These are phyloP conservation scores for Seriola dumerili DNA, from an alignment of 2,113 vertebrate genomes.

Conservation along the genomic window DNA sequence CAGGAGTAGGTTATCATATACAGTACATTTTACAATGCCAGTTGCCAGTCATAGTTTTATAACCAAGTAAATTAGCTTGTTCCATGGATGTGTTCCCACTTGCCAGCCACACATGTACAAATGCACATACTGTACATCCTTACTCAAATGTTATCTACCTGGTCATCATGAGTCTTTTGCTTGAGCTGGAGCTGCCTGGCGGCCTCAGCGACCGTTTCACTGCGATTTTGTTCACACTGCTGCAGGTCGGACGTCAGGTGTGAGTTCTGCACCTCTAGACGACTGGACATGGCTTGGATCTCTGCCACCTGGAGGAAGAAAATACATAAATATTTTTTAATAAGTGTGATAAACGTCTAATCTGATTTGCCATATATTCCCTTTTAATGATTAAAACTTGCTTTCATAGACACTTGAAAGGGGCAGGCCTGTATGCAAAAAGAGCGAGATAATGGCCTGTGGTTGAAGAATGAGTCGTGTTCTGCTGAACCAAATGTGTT, in stretches of 20 bases:
- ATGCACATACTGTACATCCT: not conserved
- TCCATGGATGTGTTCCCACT: not conserved
- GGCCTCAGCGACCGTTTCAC: slow-evolving; percentile 4
- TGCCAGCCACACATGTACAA: not conserved
- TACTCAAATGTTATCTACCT: slow-evolving; percentile 22
- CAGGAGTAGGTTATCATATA: not conserved
- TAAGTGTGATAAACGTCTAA: not conserved
- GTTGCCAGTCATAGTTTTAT: not conserved
- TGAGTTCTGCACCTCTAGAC: slow-evolving; percentile 72
- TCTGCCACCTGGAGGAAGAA: slow-evolving; percentile 66
- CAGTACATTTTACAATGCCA: not conserved
- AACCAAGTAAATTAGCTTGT: not conserved
- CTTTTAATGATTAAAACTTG: not conserved
- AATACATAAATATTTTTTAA: not conserved
- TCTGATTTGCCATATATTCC: not conserved
- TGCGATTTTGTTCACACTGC: slow-evolving; percentile 62
- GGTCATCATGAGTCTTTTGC: slow-evolving; percentile 65
- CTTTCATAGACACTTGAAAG: not conserved
- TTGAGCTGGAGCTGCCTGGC: slow-evolving; percentile 58
- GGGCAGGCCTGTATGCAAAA: too few species aligned
- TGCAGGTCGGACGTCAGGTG: slow-evolving; percentile 37
- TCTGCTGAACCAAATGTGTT: slow-evolving; percentile 10
- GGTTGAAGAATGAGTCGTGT: not conserved
- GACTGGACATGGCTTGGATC: slow-evolving; percentile 76
- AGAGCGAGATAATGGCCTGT: not conserved